Base-by-base conservation (phyloP, 2,888 invertebrate genomes). In the Cyaniris semiargus region DNA sequence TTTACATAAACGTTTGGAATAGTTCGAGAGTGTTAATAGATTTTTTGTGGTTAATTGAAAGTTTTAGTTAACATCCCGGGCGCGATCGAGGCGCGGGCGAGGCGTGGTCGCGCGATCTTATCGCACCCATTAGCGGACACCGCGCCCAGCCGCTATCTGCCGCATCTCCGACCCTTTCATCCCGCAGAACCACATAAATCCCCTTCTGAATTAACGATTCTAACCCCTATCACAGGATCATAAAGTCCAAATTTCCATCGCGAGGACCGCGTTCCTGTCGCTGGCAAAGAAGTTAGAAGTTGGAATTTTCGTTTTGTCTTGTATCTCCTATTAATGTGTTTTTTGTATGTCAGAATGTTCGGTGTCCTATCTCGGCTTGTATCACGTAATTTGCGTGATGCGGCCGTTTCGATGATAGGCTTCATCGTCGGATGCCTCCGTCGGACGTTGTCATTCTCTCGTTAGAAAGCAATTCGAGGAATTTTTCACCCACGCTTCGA, bases 51-150 rank as follows among this genome's bases (percentile, higher is more conserved):
- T 48, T 74, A 53, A 74, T 53, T 74, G 74, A 74, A 74, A 53
- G 72, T 72, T 72, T 74, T 74, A 72, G 56, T 77, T 72, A 77
- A 72, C 72, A 34, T 13, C 53, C 38, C 77, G 77, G 60, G 48
- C 79, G 34, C 34, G 34, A 8, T 7, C 18, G 53, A 34, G 53
- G 53, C 53, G 53, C 83, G 82, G 83, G 82, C 85, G 85, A 89
- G 92, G 92, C 92, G 91, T 91, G 93, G 90, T 89, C 88, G 86
- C 85, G 85, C 86, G 93, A 92, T 93, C 88, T 88, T 92, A 93
- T 93, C 93, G 85, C 84, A 81, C 86, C 90, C 90, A 92, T 93
- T 93, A 93, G 93, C 91, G 86, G 87, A 86, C 86, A 86, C 90
- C 89, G 88, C 90, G 89, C 90, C 90, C 90, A 87, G 88, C 86